Evolutionary conservation across 1,140 invertebrate genomes (phyloP), one percentile per base, ranked within the genome.

Genomic region (Heliconius melpomene): DNA sequence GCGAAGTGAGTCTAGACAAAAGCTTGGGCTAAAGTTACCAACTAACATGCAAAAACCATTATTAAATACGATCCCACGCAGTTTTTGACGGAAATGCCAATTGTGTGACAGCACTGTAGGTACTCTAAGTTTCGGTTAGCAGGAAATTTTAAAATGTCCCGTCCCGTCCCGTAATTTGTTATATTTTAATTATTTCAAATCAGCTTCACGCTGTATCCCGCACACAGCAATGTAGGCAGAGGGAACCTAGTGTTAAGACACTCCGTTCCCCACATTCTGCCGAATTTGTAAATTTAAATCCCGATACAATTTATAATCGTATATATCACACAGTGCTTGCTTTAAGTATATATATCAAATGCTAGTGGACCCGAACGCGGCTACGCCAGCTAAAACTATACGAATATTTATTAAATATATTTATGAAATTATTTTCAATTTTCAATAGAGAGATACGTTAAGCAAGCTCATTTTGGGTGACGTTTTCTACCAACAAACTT

Each of bases 1-100:
- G 80, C 54, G 72, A 79, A 83, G 78, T 79, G 72, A 75, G 76
- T 76, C 77, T 74, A 83, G 78, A 79, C 75, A 74, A 77, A 79
- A 72, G 72, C 72, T 71, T 9, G 9, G 20, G 38, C 32, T 57
- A 57, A n/a, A 9, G n/a, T 23, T 23, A 57, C n/a, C 54, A 23
- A 57, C 26, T 72, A 18, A 36, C 36, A 9, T 72, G 23, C 36
- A 73, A 66, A 75, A 75, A 75, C 54, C 74, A 60, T n/a, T 66
- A 66, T 66, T 66, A 66, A 66, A 66, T 20, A 38, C 29, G 32
- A 79, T 72, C 73, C 78, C 29, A 79, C 73, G 36, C 74, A 29
- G 71, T 75, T 57, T 76, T 57, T 74, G 72, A 32, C 78, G 78
- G 78, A 79, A 79, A 75, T 79, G 40, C 78, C 78, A 74, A 52